Base-by-base conservation (phyloP, 2,888 invertebrate species). In the Eilema caniola region DNA sequence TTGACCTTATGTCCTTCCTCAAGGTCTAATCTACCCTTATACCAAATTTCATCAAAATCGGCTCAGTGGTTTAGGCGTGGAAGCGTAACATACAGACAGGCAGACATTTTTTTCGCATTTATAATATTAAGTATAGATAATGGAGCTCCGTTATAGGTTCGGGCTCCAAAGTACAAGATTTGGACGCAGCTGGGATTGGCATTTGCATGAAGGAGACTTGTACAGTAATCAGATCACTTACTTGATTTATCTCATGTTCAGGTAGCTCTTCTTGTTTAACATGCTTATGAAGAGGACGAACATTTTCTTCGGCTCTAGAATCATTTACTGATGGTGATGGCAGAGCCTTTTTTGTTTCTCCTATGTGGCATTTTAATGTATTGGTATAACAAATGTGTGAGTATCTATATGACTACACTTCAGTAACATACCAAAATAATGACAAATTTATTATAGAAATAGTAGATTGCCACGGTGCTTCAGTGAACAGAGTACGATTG, bases 301-400 rank as follows among this genome's bases (percentile, higher is more conserved):
- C 97, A 93, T 99, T 99, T 64, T 98, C 98, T 63, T 96, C 93
- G 1, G 99, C 99, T 57, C 99, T 96, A 63, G 97, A 96, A 92
- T 99, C 99, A 14, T 96, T 96, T 0, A 98, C 98, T 85, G 98
- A 97, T 3, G 99, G 99, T 95, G 99, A 96, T 80, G 97, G 96
- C 74, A 99, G 92, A 0, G 99, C 99, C 63, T 96, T 96, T 76
- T 96, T 96, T 10, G 98, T 96, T 88, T 99, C 98, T 70, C 98
- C 99, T 98, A 85, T 11, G 79, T 79, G 63, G 7, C 16, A 23
- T 61, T 31, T 61, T 23, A 11, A 23, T 60, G 28, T 28, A 8
- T 8, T 23, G 2, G 25, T 60, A 5, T 25, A 0, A 61, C 7
- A 2, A n/a, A 53, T 53, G n/a, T 53, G 10, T 20, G 12, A 31